phyloP scores from a whole-genome alignment of 2,888 invertebrate species.

The Microdon myrmicae region DNA sequence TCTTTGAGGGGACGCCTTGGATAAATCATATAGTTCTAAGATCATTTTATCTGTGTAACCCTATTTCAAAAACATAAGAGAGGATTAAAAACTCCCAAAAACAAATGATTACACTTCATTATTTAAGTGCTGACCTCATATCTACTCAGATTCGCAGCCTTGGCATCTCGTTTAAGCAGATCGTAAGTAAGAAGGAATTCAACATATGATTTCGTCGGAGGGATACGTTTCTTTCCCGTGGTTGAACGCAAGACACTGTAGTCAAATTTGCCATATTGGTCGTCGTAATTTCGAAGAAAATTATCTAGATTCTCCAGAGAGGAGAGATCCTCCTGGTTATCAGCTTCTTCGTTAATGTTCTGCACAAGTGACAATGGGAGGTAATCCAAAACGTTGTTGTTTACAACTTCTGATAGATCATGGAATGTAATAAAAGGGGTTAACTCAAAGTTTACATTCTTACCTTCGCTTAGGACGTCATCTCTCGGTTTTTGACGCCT shows the following conservation, averaged over 20 bases:
- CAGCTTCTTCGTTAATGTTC: conserved; percentile 62
- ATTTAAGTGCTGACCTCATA: conserved; percentile 56
- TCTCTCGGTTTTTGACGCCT: conserved; percentile 11
- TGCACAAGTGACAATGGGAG: conserved; percentile 61
- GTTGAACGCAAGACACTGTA: conserved; percentile 54
- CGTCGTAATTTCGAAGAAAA: conserved; percentile 65
- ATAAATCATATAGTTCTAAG: conserved; percentile 59
- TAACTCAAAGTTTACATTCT: not conserved
- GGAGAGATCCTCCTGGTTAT: conserved; percentile 61
- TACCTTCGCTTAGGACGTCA: conserved; percentile 4
- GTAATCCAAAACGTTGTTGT: conserved; percentile 58
- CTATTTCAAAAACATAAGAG: too few relatives aligned
- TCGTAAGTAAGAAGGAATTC: conserved; percentile 66
- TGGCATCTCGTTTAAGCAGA: conserved; percentile 66
- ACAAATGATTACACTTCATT: not conserved
- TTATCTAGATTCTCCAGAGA: conserved; percentile 65
- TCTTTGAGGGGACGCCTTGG: conserved; percentile 61
- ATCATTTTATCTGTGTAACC: conserved; percentile 63
- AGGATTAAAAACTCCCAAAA: too few relatives aligned
- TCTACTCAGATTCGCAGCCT: conserved; percentile 63
- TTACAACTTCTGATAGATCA: conserved; percentile 27
- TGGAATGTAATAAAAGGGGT: not conserved
- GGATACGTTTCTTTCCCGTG: conserved; percentile 65
- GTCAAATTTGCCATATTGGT: conserved; percentile 63
- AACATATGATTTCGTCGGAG: conserved; percentile 66